Conservation (phyloP, 2,113 vertebrate genomes). For the Tiliqua scincoides region DNA sequence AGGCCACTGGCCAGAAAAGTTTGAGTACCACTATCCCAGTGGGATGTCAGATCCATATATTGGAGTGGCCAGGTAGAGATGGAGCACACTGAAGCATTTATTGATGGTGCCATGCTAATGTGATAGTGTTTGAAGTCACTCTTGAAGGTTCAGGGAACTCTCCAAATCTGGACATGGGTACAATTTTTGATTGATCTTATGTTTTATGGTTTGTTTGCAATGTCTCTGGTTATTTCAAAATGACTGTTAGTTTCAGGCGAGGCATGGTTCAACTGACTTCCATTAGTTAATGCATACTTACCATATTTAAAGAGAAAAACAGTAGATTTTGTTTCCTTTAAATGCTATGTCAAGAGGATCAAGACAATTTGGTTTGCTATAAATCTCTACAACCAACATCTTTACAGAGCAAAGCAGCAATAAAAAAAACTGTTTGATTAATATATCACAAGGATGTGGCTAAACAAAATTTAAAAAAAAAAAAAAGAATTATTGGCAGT, state of each 20-base stretch:
- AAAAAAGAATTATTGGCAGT: neutral
- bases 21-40: no score
- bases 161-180: neutral
- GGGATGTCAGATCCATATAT: neutral
- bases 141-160: neutral
- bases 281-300: slow-evolving; percentile 1
- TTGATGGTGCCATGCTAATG: neutral
- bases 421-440: neutral
- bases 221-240: neutral
- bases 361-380: neutral
- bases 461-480: neutral
- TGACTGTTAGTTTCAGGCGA: neutral
- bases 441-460: neutral
- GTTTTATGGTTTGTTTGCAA: neutral
- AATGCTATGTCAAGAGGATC: neutral
- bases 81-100: neutral
- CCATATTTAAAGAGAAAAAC: neutral
- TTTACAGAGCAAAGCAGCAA: neutral
- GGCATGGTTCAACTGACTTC: neutral
- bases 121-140: neutral
- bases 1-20: no score
- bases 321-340: neutral
- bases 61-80: neutral
- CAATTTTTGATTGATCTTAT: neutral
- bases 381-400: neutral